Base-by-base conservation (phyloP, 2,797 vertebrate species). In the Muraenolepis orangiensis region DNA sequence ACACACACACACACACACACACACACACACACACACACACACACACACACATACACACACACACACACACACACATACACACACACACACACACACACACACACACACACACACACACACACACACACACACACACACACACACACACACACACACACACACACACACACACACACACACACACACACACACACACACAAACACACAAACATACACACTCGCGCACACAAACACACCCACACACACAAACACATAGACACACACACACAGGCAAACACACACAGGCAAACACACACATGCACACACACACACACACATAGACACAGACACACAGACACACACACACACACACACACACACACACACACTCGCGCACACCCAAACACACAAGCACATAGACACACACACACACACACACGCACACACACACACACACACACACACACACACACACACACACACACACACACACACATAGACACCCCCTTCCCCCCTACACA, bases 221-320 rank as follows among this genome's bases (percentile, higher is more conserved):
- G 16, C 26, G 71, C 42, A 71, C 74, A 46, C 38, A 76, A 69
- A 71, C 46, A 71, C 16, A 38, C 42, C 71, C 71, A 40, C 1
- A 7, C 7, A 40, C 38, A 40, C 1, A 46, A n/a, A n/a, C n/a
- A n/a, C n/a, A n/a, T n/a, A n/a, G n/a, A n/a, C n/a, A n/a, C n/a
- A n/a, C n/a, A n/a, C n/a, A n/a, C n/a, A n/a, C n/a, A n/a, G n/a
- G n/a, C n/a, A n/a, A n/a, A 76, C 42, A 71, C 74, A 46, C 38
- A 76, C 74, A 71, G 29, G 64, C 16, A 38, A 29, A 76, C 71
- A 40, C 1, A 7, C 7, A 40, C 38, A 40, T 0, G 18, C 26
- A 76, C 42, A 71, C 74, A 46, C 38, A 76, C 74, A 71, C 46
- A 71, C 16, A 38, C 42, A 76, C 71, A 40, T n/a, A n/a, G n/a